phyloP scores from a whole-genome alignment of 2,113 vertebrate species.

The Ceyx cyanopectus region DNA sequence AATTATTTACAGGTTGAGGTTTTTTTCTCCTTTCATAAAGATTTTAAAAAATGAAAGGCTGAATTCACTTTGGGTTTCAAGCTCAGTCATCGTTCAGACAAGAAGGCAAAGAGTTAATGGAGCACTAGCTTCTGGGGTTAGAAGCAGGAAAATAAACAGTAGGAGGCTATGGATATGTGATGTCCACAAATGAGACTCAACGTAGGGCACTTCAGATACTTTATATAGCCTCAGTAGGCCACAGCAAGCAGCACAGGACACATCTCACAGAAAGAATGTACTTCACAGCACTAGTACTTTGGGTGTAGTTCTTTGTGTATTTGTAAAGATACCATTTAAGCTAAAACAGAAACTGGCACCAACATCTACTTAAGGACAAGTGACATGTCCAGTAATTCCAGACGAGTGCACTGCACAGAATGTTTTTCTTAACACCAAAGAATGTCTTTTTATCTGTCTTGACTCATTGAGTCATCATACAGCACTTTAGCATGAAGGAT shows the following conservation, averaged over 20 bases:
- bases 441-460: slow-evolving; percentile 20
- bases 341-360: slow-evolving; percentile 38
- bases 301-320: background rate
- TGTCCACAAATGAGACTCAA: background rate
- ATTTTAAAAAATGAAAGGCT: background rate
- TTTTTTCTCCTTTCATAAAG: background rate
- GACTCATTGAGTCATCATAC: slow-evolving; percentile 24
- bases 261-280: background rate
- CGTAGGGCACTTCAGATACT: background rate
- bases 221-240: background rate
- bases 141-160: background rate
- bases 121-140: background rate
- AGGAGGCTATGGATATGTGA: background rate
- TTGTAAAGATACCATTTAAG: background rate
- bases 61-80: background rate
- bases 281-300: background rate
- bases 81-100: background rate
- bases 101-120: background rate
- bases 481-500: slow-evolving; percentile 22
- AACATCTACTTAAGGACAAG: background rate
- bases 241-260: background rate
- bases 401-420: slow-evolving; percentile 36
- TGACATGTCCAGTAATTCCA: slow-evolving; percentile 34
- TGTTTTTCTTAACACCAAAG: slow-evolving; percentile 54
- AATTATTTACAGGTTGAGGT: background rate